These are phyloP conservation scores for Heliornis fulica DNA, from an alignment of 2,113 vertebrate genomes.

Conservation along the genomic window DNA sequence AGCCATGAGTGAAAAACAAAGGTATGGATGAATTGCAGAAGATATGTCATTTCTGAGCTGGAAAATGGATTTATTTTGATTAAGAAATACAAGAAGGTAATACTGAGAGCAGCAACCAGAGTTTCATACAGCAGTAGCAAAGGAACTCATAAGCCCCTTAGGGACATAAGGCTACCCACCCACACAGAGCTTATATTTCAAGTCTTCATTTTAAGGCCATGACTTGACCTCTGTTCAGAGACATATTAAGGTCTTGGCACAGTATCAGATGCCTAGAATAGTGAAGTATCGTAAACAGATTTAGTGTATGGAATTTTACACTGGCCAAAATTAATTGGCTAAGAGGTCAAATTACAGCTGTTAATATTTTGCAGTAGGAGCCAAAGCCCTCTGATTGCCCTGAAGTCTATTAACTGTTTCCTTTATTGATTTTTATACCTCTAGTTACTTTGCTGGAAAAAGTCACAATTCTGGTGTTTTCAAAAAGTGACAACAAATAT, in stretches of 20 bases:
- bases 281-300: slow-evolving; percentile 71
- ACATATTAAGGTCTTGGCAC: slow-evolving; percentile 69
- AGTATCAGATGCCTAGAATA: slow-evolving; percentile 70
- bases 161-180: slow-evolving; percentile 61
- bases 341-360: slow-evolving; percentile 63
- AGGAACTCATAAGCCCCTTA: slow-evolving; percentile 53
- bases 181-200: slow-evolving; percentile 66
- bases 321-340: slow-evolving; percentile 74
- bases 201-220: slow-evolving; percentile 65
- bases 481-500: neutral
- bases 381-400: slow-evolving; percentile 38
- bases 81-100: slow-evolving; percentile 63
- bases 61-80: slow-evolving; percentile 55
- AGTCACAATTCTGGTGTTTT: neutral
- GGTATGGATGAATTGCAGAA: neutral
- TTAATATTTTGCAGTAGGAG: slow-evolving; percentile 65
- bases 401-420: slow-evolving; percentile 48
- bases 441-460: neutral
- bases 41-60: neutral
- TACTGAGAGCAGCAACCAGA: slow-evolving; percentile 37
- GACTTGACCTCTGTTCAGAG: slow-evolving; percentile 57
- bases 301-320: slow-evolving; percentile 70
- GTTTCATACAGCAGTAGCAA: slow-evolving; percentile 52
- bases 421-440: neutral
- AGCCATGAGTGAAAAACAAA: neutral